Base-by-base conservation (phyloP, 2,113 vertebrate genomes). In the Bucco capensis region DNA sequence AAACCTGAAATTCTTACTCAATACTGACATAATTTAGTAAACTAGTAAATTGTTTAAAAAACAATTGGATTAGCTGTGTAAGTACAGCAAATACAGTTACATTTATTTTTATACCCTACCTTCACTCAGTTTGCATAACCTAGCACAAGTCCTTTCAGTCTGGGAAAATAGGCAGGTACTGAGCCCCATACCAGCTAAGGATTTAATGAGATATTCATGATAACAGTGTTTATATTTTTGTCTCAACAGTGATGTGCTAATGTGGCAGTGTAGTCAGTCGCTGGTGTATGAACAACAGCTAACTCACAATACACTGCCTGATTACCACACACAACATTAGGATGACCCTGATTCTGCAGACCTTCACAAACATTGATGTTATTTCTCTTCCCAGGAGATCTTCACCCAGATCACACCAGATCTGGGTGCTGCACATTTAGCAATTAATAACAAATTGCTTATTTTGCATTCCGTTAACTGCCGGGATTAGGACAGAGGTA, bases 301-400 rank as follows among this genome's bases (percentile, higher is more conserved):
- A 98, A 98, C 98, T 98, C 98, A 98, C 97, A 95, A 80, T 97
- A 98, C 97, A 98, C 97, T 98, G 97, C 98, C 97, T 97, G n/a
- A 97, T 96, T 97, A 96, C 93, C 97, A 89, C 87, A 97, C 70
- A 37, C 79, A 62, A 5, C 51, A 46, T 24, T 13, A 78, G 44
- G 69, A 57, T 27, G 44, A 24, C 16, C 2, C 5, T 5, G 13
- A 2, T 40, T 31, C 47, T 81, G 47, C 38, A 54, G 28, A 10
- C 35, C 21, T 25, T 61, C 57, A 46, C 44, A 80, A 40, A 4
- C 19, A 19, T 6, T 6, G 22, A 7, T 22, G 8, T 14, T 19
- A 6, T 3, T 76, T 15, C 51, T 75, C 62, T 28, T 72, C 60
- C 19, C 33, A 37, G 37, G 24, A 73, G 31, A 54, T 15, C 19